Percentiles rank a stretch among this genome's conserved stretches.
phyloP scores from a whole-genome alignment of 2,797 vertebrate genomes.

The Borostomias antarcticus region DNA sequence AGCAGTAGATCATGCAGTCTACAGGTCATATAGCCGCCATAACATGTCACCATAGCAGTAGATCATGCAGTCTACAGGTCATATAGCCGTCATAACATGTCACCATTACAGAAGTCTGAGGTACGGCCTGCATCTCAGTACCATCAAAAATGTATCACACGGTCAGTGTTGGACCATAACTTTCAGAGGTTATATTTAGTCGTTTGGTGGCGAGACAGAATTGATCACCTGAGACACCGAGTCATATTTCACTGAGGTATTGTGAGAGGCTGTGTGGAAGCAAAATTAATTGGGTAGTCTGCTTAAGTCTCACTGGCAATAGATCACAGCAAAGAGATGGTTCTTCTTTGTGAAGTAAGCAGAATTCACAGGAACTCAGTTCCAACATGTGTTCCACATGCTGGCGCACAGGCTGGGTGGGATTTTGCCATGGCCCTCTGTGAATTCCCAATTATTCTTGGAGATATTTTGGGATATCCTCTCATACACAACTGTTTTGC shows the following conservation, averaged over 20 bases:
- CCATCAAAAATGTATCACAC: conserved; percentile 60
- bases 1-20: too few species aligned
- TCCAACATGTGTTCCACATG: conserved; percentile 6
- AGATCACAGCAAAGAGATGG: conserved; percentile 61
- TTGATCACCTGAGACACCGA: conserved; percentile 51
- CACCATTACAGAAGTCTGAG: neutral
- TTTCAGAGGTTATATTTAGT: conserved; percentile 70
- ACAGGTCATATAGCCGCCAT: too few species aligned
- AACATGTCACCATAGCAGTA: too few species aligned
- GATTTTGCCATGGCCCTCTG: too few species aligned
- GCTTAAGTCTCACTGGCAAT: conserved; percentile 60
- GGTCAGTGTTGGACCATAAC: conserved; percentile 41
- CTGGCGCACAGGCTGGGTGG: neutral
- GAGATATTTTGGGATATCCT: too few species aligned
- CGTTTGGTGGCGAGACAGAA: conserved; percentile 48
- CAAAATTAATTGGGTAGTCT: conserved; percentile 70
- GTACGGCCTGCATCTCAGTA: conserved; percentile 27
- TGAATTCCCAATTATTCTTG: too few species aligned
- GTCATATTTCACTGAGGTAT: conserved; percentile 68
- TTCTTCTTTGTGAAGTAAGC: conserved; percentile 61
- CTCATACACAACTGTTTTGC: too few species aligned
- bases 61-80: too few species aligned
- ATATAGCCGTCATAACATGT: neutral
- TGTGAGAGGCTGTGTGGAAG: conserved; percentile 61
- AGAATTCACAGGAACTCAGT: conserved; percentile 57